phyloP scores from a whole-genome alignment of 2,888 invertebrate genomes.

The Folsomia manolachei region DNA sequence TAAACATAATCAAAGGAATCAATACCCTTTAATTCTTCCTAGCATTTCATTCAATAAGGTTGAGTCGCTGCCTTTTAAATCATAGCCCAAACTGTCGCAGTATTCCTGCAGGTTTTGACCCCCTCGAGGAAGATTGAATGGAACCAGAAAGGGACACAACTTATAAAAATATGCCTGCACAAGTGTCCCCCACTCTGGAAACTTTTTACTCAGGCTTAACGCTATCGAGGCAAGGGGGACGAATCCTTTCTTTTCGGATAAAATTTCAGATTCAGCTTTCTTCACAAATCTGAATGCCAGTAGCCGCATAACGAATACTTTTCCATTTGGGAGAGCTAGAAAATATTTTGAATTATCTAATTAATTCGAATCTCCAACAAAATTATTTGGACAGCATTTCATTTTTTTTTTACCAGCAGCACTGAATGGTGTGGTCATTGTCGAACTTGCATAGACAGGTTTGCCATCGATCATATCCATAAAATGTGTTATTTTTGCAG shows the following conservation, averaged over 20 bases:
- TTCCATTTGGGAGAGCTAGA: constrained; percentile 38
- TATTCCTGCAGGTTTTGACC: constrained; percentile 39
- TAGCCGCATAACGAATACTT: constrained; percentile 42
- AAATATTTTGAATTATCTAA: too few species aligned
- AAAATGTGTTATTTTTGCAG: constrained; percentile 40
- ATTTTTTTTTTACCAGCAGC: constrained; percentile 31
- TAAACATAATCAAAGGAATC: background rate
- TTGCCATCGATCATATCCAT: constrained; percentile 40
- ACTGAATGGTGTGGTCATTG: constrained; percentile 33
- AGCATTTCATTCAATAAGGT: constrained; percentile 25
- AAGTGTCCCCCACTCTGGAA: constrained; percentile 41
- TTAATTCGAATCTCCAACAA: constrained; percentile 1
- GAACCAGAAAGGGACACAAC: constrained; percentile 48
- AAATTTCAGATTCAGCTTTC: constrained; percentile 47
- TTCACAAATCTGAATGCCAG: constrained; percentile 47
- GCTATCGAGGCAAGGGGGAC: constrained; percentile 45
- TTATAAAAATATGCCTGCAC: constrained; percentile 46
- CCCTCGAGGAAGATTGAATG: constrained; percentile 45
- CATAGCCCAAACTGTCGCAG: constrained; percentile 39
- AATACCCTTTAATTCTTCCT: constrained; percentile 44
- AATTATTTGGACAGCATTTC: background rate
- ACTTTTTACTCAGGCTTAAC: constrained; percentile 37
- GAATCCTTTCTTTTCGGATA: constrained; percentile 39
- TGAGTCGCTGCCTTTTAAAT: constrained; percentile 13
- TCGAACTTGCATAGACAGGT: constrained; percentile 38